Evolutionary conservation across 2,113 vertebrate genomes (phyloP), one percentile per base, ranked within the genome.

Genomic region (Pelecanoides urinatrix): DNA sequence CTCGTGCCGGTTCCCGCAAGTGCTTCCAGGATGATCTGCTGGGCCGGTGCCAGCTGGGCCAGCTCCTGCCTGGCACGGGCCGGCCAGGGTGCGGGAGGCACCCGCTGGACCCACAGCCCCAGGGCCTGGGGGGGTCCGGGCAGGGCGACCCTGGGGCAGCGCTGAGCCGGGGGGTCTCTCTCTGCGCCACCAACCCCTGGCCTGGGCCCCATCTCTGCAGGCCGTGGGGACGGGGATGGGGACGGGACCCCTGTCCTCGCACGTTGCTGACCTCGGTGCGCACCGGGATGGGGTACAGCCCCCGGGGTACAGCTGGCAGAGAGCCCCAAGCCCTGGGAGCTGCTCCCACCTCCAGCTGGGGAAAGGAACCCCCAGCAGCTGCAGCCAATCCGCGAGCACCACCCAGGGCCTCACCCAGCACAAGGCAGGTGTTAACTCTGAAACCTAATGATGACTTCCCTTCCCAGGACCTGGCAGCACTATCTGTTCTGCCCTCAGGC

Each of bases 1-100:
- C 92, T 92, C 23, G 2, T 65, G 76, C 45, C 0, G 3, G 7
- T 90, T 94, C 91, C 95, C 40, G 62, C 92, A 87, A 96, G 62
- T 2, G 44, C 67, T 90, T 83, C 78, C 86, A 85, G 85, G 85
- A 87, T 8, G 34, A 71, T 59, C 47, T 8, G 23, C 11, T 88
- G 92, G 78, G 21, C 5, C 0, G 2, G 42, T 34, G 95, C 94
- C 95, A 96, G 92, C 45, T 89, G 94, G 67, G 42, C 29, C 1
- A 1, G 34, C 4, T 86, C 83, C 77, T 45, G 73, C 52, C 61
- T 1, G 1, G 90, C 94, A 86, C 74, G 9, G 88, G 90, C 61
- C 0, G 1, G 7, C 17, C 0, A 0, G 50, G 42, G 9, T 22
- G 3, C 0, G 1, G 40, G 52, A 59, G 27, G 45, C 49, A 17